Evolutionary conservation across 2,888 invertebrate species (phyloP), one percentile per base, ranked within the genome.

Genomic region (Caenorhabditis drosophilae): DNA sequence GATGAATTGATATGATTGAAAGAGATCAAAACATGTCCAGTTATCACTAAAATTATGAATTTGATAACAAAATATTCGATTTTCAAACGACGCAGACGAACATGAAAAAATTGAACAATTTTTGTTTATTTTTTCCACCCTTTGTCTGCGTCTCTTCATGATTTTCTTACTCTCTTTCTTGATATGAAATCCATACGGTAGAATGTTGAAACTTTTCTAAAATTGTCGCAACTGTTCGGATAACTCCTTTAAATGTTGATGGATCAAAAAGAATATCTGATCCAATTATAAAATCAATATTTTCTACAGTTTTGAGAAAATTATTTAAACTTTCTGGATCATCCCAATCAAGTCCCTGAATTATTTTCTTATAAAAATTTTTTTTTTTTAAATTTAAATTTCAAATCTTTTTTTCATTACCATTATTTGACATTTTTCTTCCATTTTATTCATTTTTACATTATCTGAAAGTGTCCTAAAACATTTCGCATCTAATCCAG

Each of bases 181-280:
- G 79, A 54, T 80, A 81, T 11, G 77, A 66, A 50, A 79, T 74
- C 49, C 67, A 68, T 27, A 76, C 36, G 40, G 49, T 50, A 11
- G 68, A 59, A 15, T 46, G 40, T 6, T 75, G 74, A 48, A 60
- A 80, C 2, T 49, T 55, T 18, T 66, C 50, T 38, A 78, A 46
- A 4, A 79, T 42, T 23, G 48, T 25, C 2, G 48, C 46, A 34
- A 80, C 53, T 1, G 75, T 76, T 26, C 53, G 47, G 18, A 78
- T 35, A 15, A 81, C 61, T 15, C 69, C 45, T 12, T 53, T 46
- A 62, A 80, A 81, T 4, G 76, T 70, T 15, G 56, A 48, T 16
- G 77, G 72, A 47, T 79, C 78, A 60, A 72, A 81, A 54, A 81
- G 81, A 3, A 81, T 75, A 60, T 81, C 81, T 18, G 81, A 80